Conservation (phyloP, 2,888 invertebrate genomes). For the Belgica antarctica region DNA sequence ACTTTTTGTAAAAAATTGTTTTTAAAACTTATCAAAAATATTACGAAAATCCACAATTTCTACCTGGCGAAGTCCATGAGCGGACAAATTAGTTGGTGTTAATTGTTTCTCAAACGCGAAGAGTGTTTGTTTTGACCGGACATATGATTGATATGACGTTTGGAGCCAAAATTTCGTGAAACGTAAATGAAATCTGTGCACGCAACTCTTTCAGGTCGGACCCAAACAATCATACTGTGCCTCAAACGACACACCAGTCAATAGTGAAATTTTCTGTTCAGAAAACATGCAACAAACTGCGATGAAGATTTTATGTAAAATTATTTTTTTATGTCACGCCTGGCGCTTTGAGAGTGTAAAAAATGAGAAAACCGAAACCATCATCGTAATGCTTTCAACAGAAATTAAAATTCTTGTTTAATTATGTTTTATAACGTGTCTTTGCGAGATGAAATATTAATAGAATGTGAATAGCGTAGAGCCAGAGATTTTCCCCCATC, state of each 20-base stretch:
- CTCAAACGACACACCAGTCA: too few relatives aligned
- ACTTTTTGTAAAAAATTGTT: not conserved
- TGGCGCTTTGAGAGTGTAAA: not conserved
- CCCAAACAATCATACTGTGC: too few relatives aligned
- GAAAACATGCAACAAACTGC: too few relatives aligned
- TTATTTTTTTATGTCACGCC: not conserved
- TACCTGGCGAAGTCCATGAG: too few relatives aligned
- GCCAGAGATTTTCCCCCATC: not conserved
- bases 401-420: slow-evolving; percentile 43
- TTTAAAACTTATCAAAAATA: too few relatives aligned
- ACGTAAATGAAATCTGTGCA: too few relatives aligned
- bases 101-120: not conserved
- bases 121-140: not conserved
- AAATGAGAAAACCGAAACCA: slow-evolving; percentile 12
- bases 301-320: slow-evolving; percentile 4
- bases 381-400: slow-evolving; percentile 41
- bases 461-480: not conserved
- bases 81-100: not conserved
- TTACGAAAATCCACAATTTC: too few relatives aligned
- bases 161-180: too few relatives aligned
- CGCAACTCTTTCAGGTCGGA: too few relatives aligned
- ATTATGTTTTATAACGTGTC: slow-evolving; percentile 41
- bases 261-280: too few relatives aligned
- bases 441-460: slow-evolving; percentile 32
- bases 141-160: too few relatives aligned